Percentiles rank a stretch among this genome's conserved stretches.
Evolutionary conservation across 2,888 invertebrate genomes (phyloP).

Genomic region (Invenusta paracnida): DNA sequence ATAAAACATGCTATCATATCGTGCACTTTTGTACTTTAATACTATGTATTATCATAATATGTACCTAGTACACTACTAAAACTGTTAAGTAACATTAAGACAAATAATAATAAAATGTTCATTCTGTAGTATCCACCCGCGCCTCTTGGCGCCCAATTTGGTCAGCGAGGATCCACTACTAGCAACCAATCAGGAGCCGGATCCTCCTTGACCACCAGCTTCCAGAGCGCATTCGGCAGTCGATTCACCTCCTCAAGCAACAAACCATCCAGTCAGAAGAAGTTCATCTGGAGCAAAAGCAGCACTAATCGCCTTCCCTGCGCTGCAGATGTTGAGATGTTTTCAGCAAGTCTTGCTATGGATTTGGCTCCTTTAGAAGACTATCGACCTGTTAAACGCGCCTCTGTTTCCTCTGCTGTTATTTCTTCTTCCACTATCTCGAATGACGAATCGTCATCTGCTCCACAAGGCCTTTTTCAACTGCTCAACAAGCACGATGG

Average conservation of each 20-base stretch:
- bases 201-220: background rate
- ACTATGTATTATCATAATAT: too few relatives aligned
- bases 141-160: background rate
- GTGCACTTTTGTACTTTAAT: too few relatives aligned
- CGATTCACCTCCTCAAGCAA: background rate
- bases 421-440: too few relatives aligned
- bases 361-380: too few relatives aligned
- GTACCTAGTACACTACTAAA: too few relatives aligned
- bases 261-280: background rate
- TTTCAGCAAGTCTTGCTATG: too few relatives aligned
- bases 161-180: background rate
- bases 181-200: background rate
- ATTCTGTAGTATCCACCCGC: background rate
- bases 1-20: too few relatives aligned
- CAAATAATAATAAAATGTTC: background rate
- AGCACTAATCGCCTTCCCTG: background rate
- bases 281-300: too few relatives aligned
- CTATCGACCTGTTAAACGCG: too few relatives aligned
- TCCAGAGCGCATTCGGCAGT: background rate
- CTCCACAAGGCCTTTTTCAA: background rate
- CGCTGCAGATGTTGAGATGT: background rate
- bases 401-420: too few relatives aligned
- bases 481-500: background rate
- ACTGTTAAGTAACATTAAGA: too few relatives aligned
- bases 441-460: too few relatives aligned